Percentiles rank a stretch among this genome's conserved stretches.
These are phyloP conservation scores for Muraenolepis orangiensis DNA, from an alignment of 2,797 vertebrate species.

Conservation along the genomic window DNA sequence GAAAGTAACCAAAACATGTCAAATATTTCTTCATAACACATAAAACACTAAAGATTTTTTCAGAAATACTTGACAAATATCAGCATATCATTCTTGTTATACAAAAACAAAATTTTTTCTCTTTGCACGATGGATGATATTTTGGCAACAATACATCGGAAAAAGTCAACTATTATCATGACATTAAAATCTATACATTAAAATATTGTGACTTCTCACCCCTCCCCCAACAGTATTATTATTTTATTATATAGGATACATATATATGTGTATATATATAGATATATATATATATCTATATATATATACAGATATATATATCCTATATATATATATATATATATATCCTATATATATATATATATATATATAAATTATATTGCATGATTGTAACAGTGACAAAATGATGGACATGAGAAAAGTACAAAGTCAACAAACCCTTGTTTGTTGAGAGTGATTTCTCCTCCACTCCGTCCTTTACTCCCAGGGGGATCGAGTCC, in stretches of 20 bases:
- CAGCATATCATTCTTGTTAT: constrained; percentile 62
- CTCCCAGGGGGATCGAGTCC: constrained; percentile 33
- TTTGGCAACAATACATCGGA: constrained; percentile 66
- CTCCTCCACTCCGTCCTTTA: constrained; percentile 40
- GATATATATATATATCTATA: background rate
- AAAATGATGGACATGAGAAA: constrained; percentile 54
- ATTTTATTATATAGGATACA: background rate
- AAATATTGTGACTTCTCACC: constrained; percentile 23
- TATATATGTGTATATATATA: background rate
- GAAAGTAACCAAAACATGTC: constrained; percentile 58
- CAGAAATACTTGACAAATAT: constrained; percentile 67
- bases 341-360: no score
- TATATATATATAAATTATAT: constrained; percentile 40
- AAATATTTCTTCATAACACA: constrained; percentile 56
- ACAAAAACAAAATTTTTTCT: constrained; percentile 59
- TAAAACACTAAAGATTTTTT: constrained; percentile 62
- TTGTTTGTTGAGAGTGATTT: constrained; percentile 43
- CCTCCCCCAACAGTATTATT: constrained; percentile 38
- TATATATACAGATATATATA: no score
- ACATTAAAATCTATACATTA: constrained; percentile 61
- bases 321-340: no score
- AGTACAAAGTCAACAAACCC: constrained; percentile 59
- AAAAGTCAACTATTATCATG: constrained; percentile 59
- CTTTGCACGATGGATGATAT: constrained; percentile 54
- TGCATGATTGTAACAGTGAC: constrained; percentile 65